Percentiles rank a stretch among this genome's conserved stretches.
These are phyloP conservation scores for Cantharis lateralis DNA, from an alignment of 2,888 invertebrate genomes.

Conservation along the genomic window DNA sequence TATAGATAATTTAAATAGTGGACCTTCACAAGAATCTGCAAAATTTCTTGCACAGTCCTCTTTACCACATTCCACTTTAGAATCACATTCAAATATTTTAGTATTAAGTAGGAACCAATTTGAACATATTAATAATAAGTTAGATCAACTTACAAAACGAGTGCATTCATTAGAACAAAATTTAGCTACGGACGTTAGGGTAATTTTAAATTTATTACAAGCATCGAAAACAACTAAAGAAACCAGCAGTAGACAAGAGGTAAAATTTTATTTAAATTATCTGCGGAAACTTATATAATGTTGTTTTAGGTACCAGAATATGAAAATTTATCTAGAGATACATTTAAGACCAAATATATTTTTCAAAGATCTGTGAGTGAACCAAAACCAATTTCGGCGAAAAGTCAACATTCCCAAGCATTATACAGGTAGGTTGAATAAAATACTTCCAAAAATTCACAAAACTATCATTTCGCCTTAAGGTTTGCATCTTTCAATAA, in stretches of 20 bases:
- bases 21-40: constrained; percentile 21
- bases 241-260: constrained; percentile 18
- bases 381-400: constrained; percentile 54
- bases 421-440: constrained; percentile 51
- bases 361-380: constrained; percentile 57
- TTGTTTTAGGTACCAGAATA: constrained; percentile 51
- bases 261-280: neutral
- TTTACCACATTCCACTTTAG: constrained; percentile 49
- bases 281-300: neutral
- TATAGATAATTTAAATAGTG: constrained; percentile 18
- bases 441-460: no score
- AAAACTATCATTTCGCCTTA: constrained; percentile 38
- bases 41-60: constrained; percentile 31
- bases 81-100: constrained; percentile 50
- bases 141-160: constrained; percentile 71
- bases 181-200: constrained; percentile 73
- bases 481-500: constrained; percentile 56
- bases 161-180: constrained; percentile 74
- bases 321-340: constrained; percentile 51
- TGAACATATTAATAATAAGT: constrained; percentile 65
- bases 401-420: constrained; percentile 52
- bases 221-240: constrained; percentile 33
- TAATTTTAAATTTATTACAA: constrained; percentile 62
- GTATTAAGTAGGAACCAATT: constrained; percentile 53
- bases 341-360: constrained; percentile 46